Conservation (phyloP, 2,888 invertebrate genomes). For the Himalopsyche anomala region DNA sequence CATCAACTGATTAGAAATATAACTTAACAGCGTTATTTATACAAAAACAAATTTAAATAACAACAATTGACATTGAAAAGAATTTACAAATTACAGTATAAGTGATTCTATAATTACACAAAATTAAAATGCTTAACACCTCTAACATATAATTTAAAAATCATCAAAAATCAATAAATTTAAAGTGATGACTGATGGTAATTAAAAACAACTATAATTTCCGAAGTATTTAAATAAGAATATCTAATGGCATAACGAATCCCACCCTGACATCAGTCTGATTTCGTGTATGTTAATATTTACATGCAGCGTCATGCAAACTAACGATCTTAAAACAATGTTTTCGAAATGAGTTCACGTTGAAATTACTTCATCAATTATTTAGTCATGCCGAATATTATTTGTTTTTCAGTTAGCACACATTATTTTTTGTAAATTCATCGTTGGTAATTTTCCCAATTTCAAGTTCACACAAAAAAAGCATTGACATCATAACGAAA, state of each 20-base stretch:
- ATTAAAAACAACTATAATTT: no score
- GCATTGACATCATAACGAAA: not conserved
- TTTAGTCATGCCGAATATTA: not conserved
- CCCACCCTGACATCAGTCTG: not conserved
- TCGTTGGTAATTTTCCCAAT: not conserved
- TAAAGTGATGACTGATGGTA: no score
- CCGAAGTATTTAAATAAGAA: no score
- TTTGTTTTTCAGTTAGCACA: not conserved
- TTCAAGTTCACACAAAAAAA: not conserved
- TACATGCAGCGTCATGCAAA: conserved; percentile 40
- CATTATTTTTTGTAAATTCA: conserved; percentile 11
- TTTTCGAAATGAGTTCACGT: conserved; percentile 39
- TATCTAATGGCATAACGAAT: not conserved
- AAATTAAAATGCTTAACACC: no score
- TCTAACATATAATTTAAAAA: no score
- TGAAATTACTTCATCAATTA: conserved; percentile 38
- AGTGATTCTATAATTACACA: no score
- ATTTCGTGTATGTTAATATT: conserved; percentile 23
- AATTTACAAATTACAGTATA: no score
- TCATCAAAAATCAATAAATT: no score
- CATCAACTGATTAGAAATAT: no score
- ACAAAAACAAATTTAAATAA: no score
- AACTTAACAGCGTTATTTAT: no score
- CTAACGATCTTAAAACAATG: conserved; percentile 43
- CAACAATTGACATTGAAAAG: no score